phyloP scores from a whole-genome alignment of 1,140 invertebrate genomes.

The Asobara japonica region DNA sequence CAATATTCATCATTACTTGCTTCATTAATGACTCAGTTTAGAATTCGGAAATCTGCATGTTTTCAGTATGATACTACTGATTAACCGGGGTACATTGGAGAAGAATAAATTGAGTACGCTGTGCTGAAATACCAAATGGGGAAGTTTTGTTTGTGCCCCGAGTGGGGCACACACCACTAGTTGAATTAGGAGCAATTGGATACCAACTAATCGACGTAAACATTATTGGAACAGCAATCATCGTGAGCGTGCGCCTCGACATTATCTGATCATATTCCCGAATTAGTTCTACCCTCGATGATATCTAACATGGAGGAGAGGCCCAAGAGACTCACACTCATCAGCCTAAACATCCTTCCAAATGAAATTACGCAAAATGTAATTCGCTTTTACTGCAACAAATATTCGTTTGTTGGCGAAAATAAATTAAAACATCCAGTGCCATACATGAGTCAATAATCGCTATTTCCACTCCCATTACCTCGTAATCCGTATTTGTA shows the following conservation, averaged over 20 bases:
- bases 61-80: no score
- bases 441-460: slow-evolving; percentile 29
- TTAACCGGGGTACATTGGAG: no score
- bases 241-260: slow-evolving; percentile 27
- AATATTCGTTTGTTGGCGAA: background rate
- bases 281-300: slow-evolving; percentile 42
- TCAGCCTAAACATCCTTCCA: background rate
- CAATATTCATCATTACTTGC: no score
- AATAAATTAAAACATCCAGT: background rate
- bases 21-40: no score
- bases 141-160: no score
- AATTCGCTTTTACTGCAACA: no score
- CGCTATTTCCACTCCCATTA: slow-evolving; percentile 61
- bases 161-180: no score
- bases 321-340: background rate
- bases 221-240: slow-evolving; percentile 25
- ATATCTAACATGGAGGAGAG: slow-evolving; percentile 37
- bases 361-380: background rate
- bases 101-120: no score
- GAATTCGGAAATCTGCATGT: no score
- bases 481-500: slow-evolving; percentile 66
- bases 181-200: no score
- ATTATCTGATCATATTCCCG: slow-evolving; percentile 50
- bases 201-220: no score
- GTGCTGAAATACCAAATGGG: no score